phyloP scores from a whole-genome alignment of 2,888 invertebrate genomes.

The Torymus aiolomorphi region DNA sequence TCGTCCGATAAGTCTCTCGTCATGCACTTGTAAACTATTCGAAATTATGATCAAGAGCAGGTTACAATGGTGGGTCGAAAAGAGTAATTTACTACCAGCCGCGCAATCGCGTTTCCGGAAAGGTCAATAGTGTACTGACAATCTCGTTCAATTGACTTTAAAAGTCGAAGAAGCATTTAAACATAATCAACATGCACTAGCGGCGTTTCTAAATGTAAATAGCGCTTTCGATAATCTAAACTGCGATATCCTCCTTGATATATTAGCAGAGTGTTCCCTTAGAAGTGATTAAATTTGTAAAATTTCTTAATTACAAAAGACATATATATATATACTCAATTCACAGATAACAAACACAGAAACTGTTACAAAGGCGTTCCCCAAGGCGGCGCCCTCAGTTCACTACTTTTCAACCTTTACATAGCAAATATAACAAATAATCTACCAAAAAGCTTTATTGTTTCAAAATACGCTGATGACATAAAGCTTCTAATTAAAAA shows the following conservation, averaged over 20 bases:
- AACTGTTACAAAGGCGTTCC: background rate
- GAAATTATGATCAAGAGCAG: conserved; percentile 42
- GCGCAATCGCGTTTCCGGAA: conserved; percentile 13
- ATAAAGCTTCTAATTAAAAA: background rate
- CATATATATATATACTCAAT: background rate
- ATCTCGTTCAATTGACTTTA: background rate
- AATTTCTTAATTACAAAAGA: background rate
- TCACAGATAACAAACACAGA: background rate
- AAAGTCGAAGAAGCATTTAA: background rate
- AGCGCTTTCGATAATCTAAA: conserved; percentile 8
- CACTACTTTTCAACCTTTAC: background rate
- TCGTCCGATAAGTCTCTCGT: conserved; percentile 22
- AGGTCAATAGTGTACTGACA: conserved; percentile 20
- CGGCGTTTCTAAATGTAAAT: background rate
- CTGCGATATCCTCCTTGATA: background rate
- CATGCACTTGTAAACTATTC: conserved; percentile 33
- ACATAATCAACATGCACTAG: conserved; percentile 8
- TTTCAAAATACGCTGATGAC: background rate
- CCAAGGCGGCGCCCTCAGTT: background rate
- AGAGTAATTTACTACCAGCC: background rate
- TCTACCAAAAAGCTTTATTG: background rate
- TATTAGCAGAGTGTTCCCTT: background rate
- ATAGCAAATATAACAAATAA: background rate
- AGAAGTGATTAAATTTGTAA: background rate
- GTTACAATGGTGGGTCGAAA: conserved; percentile 37